Evolutionary conservation across 2,888 invertebrate genomes (phyloP), one percentile per base, ranked within the genome.

Genomic region (Scelioninae gen. 1): DNA sequence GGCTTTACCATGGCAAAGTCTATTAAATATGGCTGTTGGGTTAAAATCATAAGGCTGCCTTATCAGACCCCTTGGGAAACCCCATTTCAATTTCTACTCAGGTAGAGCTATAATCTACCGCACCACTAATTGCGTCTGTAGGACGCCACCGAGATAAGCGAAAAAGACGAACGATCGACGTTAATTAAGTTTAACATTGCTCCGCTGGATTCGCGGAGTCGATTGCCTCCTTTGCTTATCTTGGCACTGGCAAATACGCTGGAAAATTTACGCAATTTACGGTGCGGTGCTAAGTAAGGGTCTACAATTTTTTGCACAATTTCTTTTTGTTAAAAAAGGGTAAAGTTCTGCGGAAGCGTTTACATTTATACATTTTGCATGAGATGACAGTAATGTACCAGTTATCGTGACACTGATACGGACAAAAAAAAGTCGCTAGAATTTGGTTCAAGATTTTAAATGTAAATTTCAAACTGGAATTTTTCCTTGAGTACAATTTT

Each of bases 151-250:
- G 32, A 71, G 66, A 72, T 79, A 79, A 79, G 60, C 32, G 38
- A 66, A 66, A 79, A 72, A 72, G 63, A 71, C 65, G 60, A 65
- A 79, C 72, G 60, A 72, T 78, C 51, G 71, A 71, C 78, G 56
- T 51, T 79, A 72, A 79, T 79, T 79, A 58, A 62, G 56, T 72
- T 72, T 58, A 60, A 66, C 77, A 56, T 47, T 62, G 45, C 47
- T 62, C 0, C 40, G 23, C 23, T 11, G 55, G 31, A 71, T 78
- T 65, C 45, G 16, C 23, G 6, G 32, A 38, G 38, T 60, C 76
- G 60, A 60, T 47, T 63, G 53, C 72, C 62, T 74, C 31, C 38
- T 65, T 63, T 45, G 63, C 72, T 63, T 72, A 72, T 72, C 72
- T 45, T 32, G 15, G 38, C 34, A 32, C 29, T 9, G 58, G 58